Conservation (phyloP, 1,140 invertebrate genomes). For the Zaprionus kolodkinae region DNA sequence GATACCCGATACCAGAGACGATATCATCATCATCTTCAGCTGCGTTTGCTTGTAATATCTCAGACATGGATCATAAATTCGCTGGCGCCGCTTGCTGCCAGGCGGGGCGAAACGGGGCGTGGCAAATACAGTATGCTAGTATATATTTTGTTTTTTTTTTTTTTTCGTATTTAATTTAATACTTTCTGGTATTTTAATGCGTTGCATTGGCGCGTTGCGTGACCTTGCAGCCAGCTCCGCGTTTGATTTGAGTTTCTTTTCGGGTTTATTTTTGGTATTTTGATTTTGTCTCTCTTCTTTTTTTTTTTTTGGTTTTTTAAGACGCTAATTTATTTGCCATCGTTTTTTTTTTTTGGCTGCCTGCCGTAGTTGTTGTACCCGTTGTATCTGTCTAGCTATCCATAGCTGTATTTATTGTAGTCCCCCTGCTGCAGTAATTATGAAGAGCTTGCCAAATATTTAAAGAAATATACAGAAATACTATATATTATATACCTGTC, state of each 20-base stretch:
- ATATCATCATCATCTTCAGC: background rate
- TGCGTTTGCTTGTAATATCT: background rate
- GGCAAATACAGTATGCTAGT: conserved; percentile 22
- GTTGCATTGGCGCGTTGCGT: conserved; percentile 50
- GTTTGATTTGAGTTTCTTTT: conserved; percentile 11
- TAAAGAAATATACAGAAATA: background rate
- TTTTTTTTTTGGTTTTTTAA: conserved; percentile 48
- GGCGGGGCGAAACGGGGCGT: conserved; percentile 16
- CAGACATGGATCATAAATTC: conserved; percentile 31
- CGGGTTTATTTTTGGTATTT: background rate
- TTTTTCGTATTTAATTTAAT: conserved; percentile 47
- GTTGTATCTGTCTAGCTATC: background rate
- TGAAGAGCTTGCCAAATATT: conserved; percentile 73
- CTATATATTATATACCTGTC: no score
- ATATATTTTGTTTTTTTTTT: background rate
- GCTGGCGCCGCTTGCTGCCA: conserved; percentile 13
- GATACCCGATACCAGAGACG: conserved; percentile 16
- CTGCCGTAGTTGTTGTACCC: conserved; percentile 27
- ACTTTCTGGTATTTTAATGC: conserved; percentile 71
- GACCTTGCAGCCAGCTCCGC: conserved; percentile 52
- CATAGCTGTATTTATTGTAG: conserved; percentile 32
- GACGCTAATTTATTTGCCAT: conserved; percentile 77
- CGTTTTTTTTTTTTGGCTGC: conserved; percentile 21
- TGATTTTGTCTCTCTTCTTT: background rate
- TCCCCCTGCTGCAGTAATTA: conserved; percentile 54